Conservation (phyloP, 2,797 vertebrate species). For the Xerus rutilus region DNA sequence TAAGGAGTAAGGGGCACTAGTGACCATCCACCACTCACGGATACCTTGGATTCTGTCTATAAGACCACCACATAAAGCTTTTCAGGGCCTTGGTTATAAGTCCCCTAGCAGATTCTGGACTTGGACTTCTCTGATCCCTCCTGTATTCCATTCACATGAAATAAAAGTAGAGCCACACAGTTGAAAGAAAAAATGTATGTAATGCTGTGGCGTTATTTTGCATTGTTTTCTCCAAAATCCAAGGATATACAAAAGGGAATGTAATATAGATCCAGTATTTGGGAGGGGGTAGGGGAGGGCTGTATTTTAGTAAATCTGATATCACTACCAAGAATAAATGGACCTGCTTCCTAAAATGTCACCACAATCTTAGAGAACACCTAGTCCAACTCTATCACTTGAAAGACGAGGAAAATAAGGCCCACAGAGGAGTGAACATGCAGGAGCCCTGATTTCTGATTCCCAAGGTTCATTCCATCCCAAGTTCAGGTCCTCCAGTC, state of each 20-base stretch:
- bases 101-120: neutral
- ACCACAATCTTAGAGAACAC: neutral
- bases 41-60: neutral
- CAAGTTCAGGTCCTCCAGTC: neutral
- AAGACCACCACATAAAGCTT: neutral
- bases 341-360: slow-evolving; percentile 25
- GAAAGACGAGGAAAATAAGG: slow-evolving; percentile 48
- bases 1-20: neutral
- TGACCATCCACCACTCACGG: neutral
- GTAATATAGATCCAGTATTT: neutral
- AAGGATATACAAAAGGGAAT: neutral
- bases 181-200: slow-evolving; percentile 14
- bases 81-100: neutral
- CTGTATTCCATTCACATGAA: neutral
- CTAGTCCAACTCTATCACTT: neutral
- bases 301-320: slow-evolving; percentile 20
- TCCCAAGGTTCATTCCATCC: neutral
- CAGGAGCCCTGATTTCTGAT: neutral
- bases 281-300: too few species aligned
- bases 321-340: slow-evolving; percentile 53
- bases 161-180: neutral
- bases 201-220: neutral
- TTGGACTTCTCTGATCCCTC: neutral
- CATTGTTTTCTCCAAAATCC: neutral
- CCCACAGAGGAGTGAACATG: neutral